Conservation (phyloP, 1,140 invertebrate species). For the Atta cephalotes region DNA sequence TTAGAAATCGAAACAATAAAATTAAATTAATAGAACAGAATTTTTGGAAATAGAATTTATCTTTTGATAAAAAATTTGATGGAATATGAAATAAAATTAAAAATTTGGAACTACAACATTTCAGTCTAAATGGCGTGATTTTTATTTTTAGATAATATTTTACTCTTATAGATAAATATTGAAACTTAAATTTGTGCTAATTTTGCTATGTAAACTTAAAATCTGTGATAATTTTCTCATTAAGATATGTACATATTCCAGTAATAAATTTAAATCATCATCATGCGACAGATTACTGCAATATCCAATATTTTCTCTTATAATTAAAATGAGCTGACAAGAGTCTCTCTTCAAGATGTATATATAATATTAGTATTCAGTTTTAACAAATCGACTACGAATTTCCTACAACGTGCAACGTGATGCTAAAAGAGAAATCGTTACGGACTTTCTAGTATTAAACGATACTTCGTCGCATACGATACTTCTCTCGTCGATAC, state of each 20-base stretch:
- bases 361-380: neutral
- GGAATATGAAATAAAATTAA: neutral
- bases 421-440: conserved; percentile 30
- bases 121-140: neutral
- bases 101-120: neutral
- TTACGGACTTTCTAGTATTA: neutral
- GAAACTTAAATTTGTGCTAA: neutral
- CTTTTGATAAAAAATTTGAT: neutral
- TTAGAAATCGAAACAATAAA: neutral
- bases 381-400: conserved; percentile 34
- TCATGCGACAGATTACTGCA: neutral
- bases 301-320: neutral
- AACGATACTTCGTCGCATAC: conserved; percentile 26
- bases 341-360: neutral
- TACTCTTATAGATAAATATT: neutral
- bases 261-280: neutral
- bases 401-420: conserved; percentile 7
- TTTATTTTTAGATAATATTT: neutral
- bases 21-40: neutral
- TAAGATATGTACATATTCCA: neutral
- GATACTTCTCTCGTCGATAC: conserved; percentile 23
- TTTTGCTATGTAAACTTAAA: neutral
- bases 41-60: neutral
- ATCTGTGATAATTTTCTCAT: neutral
- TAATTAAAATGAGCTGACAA: conserved; percentile 1